A percentile compares a stretch with the other conserved stretches of the same genome.
phyloP scores from a whole-genome alignment of 2,888 invertebrate species.

The Disparrhopalites patrizii region DNA sequence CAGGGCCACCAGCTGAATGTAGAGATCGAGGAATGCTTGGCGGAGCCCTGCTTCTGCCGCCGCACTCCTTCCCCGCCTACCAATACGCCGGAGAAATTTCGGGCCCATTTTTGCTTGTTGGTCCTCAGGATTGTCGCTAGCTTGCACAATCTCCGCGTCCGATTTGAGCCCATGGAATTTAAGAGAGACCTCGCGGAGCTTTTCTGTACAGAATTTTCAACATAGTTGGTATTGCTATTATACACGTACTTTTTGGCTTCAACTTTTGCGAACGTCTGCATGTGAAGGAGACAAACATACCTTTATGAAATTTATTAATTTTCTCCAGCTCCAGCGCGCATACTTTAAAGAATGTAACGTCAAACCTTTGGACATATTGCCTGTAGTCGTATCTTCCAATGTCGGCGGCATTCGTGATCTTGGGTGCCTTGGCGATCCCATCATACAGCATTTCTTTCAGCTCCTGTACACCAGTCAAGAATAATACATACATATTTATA shows the following conservation, averaged over 20 bases:
- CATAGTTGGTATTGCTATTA: too few species aligned
- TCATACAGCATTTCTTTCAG: constrained; percentile 17
- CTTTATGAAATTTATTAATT: constrained; percentile 13
- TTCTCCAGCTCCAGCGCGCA: constrained; percentile 3
- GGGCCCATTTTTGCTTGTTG: not conserved
- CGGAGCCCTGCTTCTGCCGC: not conserved
- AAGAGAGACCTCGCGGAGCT: not conserved
- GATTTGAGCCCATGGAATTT: constrained; percentile 9
- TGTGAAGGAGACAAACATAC: too few species aligned
- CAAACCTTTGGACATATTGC: constrained; percentile 12
- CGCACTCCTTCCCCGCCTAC: not conserved
- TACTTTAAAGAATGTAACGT: constrained; percentile 6
- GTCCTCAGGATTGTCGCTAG: not conserved
- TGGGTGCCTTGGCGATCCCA: constrained; percentile 16
- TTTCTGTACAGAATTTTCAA: not conserved
- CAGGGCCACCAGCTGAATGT: not conserved
- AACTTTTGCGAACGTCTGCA: too few species aligned
- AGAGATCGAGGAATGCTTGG: not conserved
- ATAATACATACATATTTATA: too few species aligned
- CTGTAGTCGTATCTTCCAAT: not conserved
- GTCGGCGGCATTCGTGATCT: not conserved
- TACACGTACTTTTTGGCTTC: too few species aligned
- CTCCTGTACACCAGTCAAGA: not conserved
- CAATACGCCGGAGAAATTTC: not conserved
- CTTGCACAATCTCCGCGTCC: not conserved